phyloP scores from a whole-genome alignment of 2,888 invertebrate genomes.

The Aporophyla nigra region DNA sequence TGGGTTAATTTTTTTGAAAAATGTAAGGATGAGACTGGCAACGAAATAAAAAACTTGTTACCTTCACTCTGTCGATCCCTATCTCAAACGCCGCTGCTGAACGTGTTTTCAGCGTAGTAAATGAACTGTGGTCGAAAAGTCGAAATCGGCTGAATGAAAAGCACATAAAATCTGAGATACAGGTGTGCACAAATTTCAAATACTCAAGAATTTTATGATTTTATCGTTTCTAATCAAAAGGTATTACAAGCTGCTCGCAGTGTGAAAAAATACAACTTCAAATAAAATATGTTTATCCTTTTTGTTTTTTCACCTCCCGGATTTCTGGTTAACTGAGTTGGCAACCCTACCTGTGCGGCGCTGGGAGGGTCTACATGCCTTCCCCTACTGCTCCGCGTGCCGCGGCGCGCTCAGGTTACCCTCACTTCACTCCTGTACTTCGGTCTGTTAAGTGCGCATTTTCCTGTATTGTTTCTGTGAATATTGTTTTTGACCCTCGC shows the following conservation, averaged over 20 bases:
- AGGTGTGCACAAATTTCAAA: background rate
- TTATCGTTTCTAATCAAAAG: conserved; percentile 2
- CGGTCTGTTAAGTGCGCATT: too few relatives aligned
- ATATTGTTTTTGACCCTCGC: too few relatives aligned
- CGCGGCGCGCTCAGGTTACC: too few relatives aligned
- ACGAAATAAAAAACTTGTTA: conserved; percentile 18
- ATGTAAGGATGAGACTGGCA: conserved; percentile 7
- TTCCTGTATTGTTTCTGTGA: too few relatives aligned
- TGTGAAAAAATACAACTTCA: conserved; percentile 10
- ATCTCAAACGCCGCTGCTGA: conserved; percentile 14
- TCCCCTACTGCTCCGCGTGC: too few relatives aligned
- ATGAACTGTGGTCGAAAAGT: conserved; percentile 10
- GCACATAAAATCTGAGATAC: background rate
- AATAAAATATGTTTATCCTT: background rate
- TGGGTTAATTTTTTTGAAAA: conserved; percentile 27
- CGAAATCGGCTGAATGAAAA: conserved; percentile 3
- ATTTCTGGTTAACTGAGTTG: conserved; percentile 6
- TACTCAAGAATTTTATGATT: conserved; percentile 1
- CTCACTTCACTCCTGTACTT: too few relatives aligned
- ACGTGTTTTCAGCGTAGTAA: conserved; percentile 20
- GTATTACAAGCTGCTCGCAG: conserved; percentile 1
- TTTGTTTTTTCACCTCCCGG: conserved; percentile 1
- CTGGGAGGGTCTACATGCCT: too few relatives aligned
- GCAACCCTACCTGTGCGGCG: conserved; percentile 9
- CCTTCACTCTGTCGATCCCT: conserved; percentile 2